Conservation (phyloP, 2,797 vertebrate genomes). For the Sebastes kiyomatsui region DNA sequence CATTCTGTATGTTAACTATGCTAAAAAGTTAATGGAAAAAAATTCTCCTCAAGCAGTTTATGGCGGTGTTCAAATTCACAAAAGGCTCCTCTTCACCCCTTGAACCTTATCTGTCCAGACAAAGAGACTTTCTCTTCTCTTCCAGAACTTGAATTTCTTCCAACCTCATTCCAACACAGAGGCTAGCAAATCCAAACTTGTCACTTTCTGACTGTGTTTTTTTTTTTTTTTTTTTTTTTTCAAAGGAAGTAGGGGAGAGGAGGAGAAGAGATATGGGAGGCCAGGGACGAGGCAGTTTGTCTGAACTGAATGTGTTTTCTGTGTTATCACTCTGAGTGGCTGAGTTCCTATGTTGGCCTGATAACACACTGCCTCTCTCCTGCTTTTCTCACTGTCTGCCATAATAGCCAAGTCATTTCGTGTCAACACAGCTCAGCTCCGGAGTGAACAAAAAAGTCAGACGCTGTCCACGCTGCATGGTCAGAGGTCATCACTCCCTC, state of each 20-base stretch:
- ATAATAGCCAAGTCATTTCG: constrained; percentile 42
- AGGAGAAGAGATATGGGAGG: constrained; percentile 55
- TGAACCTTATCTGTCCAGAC: constrained; percentile 61
- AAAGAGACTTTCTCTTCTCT: constrained; percentile 46
- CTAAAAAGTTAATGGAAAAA: constrained; percentile 37
- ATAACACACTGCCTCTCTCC: constrained; percentile 52
- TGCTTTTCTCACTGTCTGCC: constrained; percentile 25
- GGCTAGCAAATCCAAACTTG: constrained; percentile 47
- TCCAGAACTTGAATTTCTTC: constrained; percentile 56
- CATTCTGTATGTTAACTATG: constrained; percentile 30
- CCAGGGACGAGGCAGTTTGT: constrained; percentile 56
- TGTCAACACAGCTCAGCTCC: constrained; percentile 45
- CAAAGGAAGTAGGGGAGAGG: constrained; percentile 32
- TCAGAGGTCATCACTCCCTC: constrained; percentile 33
- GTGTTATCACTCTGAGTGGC: constrained; percentile 62
- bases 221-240: background rate
- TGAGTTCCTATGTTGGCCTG: constrained; percentile 51
- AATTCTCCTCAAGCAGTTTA: constrained; percentile 35
- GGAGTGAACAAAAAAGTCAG: constrained; percentile 29
- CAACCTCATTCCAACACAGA: constrained; percentile 49
- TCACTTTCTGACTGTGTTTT: constrained; percentile 46
- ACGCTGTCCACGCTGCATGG: constrained; percentile 7
- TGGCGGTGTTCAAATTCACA: constrained; percentile 24
- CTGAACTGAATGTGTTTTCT: constrained; percentile 69
- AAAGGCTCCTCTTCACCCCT: constrained; percentile 41